These are phyloP conservation scores for Bombycilla garrulus DNA, from an alignment of 2,113 vertebrate species.

Conservation along the genomic window DNA sequence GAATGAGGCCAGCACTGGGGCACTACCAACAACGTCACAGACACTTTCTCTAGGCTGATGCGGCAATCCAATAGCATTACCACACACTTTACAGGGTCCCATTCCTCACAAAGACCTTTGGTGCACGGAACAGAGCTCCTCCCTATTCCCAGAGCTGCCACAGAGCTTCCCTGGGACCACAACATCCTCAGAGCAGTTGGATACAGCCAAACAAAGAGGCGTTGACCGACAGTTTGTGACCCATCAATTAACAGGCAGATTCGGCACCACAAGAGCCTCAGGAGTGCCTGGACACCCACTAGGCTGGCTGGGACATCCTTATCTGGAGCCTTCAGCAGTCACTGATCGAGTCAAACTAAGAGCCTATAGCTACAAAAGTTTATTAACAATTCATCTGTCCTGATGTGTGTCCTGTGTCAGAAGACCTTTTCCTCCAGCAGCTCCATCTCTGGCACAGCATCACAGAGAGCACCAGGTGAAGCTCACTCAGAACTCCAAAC, in stretches of 20 bases:
- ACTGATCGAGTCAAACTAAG: not conserved
- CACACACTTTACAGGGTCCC: not conserved
- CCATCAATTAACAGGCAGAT: not conserved
- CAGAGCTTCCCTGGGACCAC: not conserved
- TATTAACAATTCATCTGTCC: not conserved
- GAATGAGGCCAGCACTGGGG: fast-evolving
- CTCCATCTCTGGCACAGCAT: no score
- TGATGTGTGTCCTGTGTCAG: not conserved
- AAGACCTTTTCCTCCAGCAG: not conserved
- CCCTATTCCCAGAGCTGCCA: not conserved
- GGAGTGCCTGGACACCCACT: fast-evolving
- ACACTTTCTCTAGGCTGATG: not conserved
- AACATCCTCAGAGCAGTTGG: fast-evolving
- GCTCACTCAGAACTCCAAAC: not conserved
- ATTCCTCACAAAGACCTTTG: not conserved
- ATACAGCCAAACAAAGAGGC: not conserved
- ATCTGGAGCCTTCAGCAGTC: not conserved
- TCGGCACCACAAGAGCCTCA: not conserved
- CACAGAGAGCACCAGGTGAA: not conserved
- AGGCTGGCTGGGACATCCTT: not conserved
- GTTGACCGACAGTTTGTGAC: fast-evolving
- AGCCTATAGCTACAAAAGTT: fast-evolving
- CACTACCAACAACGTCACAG: not conserved
- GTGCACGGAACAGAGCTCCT: not conserved
- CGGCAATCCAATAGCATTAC: not conserved